phyloP scores from a whole-genome alignment of 2,113 vertebrate genomes.

The Ceyx cyanopectus region DNA sequence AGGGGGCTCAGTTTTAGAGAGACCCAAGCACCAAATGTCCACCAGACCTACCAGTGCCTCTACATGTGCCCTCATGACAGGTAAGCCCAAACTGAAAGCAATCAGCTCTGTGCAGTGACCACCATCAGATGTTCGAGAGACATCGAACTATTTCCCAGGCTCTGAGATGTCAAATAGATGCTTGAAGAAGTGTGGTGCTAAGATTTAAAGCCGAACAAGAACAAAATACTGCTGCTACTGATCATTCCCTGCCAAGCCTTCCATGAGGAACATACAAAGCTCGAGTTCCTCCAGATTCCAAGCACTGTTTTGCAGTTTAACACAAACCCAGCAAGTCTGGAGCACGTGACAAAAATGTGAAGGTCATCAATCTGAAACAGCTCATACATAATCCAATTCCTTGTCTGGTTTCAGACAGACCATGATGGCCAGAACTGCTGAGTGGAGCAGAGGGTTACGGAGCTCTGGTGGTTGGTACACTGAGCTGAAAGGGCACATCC shows the following conservation, averaged over 20 bases:
- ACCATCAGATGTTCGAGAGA: background rate
- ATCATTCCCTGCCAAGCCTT: background rate
- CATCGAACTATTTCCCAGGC: background rate
- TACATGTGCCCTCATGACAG: fast-evolving
- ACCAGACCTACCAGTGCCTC: background rate
- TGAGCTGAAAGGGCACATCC: background rate
- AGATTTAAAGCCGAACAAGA: slow-evolving; percentile 13
- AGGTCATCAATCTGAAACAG: background rate
- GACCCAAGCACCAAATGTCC: background rate
- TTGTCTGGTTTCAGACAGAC: background rate
- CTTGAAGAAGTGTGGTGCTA: background rate
- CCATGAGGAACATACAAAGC: background rate
- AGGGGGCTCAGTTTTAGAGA: background rate
- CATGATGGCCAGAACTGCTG: background rate
- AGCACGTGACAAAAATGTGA: background rate
- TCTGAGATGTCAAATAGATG: background rate
- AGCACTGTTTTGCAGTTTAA: background rate
- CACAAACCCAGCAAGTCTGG: background rate
- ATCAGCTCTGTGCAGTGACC: background rate
- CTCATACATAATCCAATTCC: background rate
- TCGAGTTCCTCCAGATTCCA: background rate
- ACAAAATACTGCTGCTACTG: background rate
- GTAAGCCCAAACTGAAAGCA: background rate
- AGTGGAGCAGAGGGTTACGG: background rate
- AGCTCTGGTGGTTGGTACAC: background rate